These are phyloP conservation scores for Drosophila eohydei DNA, from an alignment of 2,888 invertebrate genomes.

Conservation along the genomic window DNA sequence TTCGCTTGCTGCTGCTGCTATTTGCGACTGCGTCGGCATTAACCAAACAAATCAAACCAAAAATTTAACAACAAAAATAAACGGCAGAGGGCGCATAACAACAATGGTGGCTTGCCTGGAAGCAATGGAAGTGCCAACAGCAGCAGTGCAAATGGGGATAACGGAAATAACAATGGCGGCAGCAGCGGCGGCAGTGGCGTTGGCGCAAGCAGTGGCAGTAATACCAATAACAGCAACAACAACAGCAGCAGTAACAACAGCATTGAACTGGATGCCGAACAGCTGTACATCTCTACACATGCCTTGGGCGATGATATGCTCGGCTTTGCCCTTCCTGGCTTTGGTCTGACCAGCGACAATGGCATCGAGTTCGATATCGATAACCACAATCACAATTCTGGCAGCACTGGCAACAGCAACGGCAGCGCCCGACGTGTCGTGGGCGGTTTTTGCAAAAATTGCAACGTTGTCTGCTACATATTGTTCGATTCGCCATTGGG, in stretches of 20 bases:
- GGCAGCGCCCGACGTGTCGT: conserved; percentile 44
- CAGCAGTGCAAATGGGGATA: conserved; percentile 14
- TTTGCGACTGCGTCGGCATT: conserved; percentile 46
- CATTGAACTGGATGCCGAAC: conserved; percentile 60
- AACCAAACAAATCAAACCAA: conserved; percentile 5
- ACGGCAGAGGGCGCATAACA: conserved; percentile 56
- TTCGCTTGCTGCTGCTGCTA: conserved; percentile 56
- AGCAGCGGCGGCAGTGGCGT: conserved; percentile 27
- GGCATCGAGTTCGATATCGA: conserved; percentile 39
- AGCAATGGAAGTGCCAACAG: conserved; percentile 33
- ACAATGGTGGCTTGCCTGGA: conserved; percentile 22
- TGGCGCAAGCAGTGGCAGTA: conserved; percentile 20
- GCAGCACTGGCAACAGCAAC: conserved; percentile 21
- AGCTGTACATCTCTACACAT: conserved; percentile 50
- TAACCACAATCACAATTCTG: conserved; percentile 27
- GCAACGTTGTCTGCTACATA: conserved; percentile 91
- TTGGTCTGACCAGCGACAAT: conserved; percentile 55
- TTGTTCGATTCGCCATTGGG: conserved; percentile 91
- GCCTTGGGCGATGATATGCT: conserved; percentile 58
- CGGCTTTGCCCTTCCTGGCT: conserved; percentile 49
- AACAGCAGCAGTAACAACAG: conserved; percentile 48
- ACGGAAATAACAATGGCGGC: conserved; percentile 35
- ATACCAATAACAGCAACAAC: conserved; percentile 50
- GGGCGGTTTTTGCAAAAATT: conserved; percentile 85
- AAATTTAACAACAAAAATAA: conserved; percentile 10